Base-by-base conservation (phyloP, 2,113 vertebrate genomes). In the Pelobates fuscus region DNA sequence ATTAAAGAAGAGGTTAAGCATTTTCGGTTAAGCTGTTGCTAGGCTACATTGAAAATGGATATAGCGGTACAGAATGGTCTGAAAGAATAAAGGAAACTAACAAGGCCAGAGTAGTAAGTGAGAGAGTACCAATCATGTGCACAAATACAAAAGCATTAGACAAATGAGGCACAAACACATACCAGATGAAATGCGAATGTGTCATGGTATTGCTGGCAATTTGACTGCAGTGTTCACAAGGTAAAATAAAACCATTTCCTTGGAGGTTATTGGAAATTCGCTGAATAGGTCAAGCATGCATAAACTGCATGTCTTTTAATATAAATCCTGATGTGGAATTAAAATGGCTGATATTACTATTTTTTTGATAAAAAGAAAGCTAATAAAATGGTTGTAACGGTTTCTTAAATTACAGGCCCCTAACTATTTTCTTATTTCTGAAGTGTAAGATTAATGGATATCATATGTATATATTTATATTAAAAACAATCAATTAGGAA, bases 241-340 rank as follows among this genome's bases (percentile, higher is more conserved):
- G 20, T 2, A 41, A 23, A n/a, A 8, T 18, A 52, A 4, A 10
- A 27, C 46, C 24, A 20, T 27, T 49, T 17, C 25, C 18, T 23
- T 11, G 8, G n/a, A 29, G n/a, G 44, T 67, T 37, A 26, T 49
- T 27, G 44, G 5, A 44, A 26, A 49, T 17, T 24, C 29, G 46
- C 25, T 52, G 18, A 12, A 54, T 67, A 67, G 44, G 44, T 54
- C 65, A 67, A 67, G 65, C 46, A 67, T 67, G 18, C 20, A 67
- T 26, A 7, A 67, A 30, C 25, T 67, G 20, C 6, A 20, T 52
- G 46, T 67, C 49, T 12, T 67, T 17, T 44, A 25, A 3, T 18
- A 25, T 2, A 66, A 29, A 14, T 49, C 17, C 12, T 49, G 5
- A 12, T 49, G 44, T 49, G 44, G 44, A 49, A 17, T 15, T 17